Percentiles rank a stretch among this genome's conserved stretches.
Conservation (phyloP, 2,113 vertebrate species). For the Apteryx owenii region DNA sequence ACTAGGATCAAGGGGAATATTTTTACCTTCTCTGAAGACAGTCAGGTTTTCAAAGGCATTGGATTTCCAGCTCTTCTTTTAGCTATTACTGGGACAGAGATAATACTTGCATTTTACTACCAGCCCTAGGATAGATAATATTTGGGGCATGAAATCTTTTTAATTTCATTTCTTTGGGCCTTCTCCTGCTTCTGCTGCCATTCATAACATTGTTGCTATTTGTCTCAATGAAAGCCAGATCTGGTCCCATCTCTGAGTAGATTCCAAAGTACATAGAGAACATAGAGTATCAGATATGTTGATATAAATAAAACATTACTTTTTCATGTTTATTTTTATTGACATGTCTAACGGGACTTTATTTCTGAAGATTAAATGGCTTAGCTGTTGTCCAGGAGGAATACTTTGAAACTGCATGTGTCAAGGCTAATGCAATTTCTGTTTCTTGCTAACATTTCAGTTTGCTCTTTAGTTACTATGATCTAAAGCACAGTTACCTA, state of each 20-base stretch:
- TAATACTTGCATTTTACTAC: not conserved
- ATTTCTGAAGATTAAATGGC: conserved; percentile 33
- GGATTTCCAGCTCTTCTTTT: not conserved
- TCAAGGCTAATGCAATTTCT: conserved; percentile 40
- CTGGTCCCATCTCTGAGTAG: not conserved
- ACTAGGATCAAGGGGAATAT: not conserved
- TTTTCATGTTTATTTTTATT: not conserved
- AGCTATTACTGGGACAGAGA: not conserved
- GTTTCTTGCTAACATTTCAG: conserved; percentile 16
- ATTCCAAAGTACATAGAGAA: not conserved
- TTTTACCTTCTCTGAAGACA: not conserved
- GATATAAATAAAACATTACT: not conserved
- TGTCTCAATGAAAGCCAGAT: not conserved
- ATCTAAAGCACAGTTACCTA: conserved; percentile 8
- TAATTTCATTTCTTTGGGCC: not conserved
- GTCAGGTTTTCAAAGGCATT: not conserved
- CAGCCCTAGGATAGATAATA: not conserved
- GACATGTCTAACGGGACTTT: not conserved
- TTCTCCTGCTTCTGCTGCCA: not conserved
- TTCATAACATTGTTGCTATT: not conserved
- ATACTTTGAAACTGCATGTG: conserved; percentile 1
- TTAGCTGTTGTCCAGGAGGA: conserved; percentile 13
- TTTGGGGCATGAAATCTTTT: not conserved
- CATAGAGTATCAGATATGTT: not conserved
- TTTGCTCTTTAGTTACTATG: conserved; percentile 41